Percentiles rank a stretch among this genome's conserved stretches.
Conservation (phyloP, 2,113 vertebrate species). For the Aspiorhynchus laticeps region DNA sequence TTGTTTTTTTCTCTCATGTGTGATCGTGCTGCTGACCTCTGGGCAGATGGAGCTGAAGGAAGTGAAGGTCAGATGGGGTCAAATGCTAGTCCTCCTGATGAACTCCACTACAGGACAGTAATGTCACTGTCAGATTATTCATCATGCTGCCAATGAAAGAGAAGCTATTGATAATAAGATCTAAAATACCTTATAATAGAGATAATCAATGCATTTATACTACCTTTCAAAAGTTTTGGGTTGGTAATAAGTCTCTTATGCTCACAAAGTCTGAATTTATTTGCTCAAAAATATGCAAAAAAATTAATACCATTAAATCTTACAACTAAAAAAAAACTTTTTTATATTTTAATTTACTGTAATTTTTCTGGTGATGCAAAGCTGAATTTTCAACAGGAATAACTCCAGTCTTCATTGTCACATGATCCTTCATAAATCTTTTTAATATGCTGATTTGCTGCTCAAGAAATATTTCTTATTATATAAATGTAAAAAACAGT, state of each 20-base stretch:
- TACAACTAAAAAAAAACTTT: too few species aligned
- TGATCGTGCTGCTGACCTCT: conserved; percentile 23
- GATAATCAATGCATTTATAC: neutral
- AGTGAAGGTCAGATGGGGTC: conserved; percentile 30
- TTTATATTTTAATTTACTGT: too few species aligned
- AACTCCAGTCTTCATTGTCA: too few species aligned
- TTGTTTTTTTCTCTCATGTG: neutral
- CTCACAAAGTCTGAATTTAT: neutral
- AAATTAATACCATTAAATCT: neutral
- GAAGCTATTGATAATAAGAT: neutral
- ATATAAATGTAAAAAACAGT: too few species aligned
- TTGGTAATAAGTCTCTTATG: neutral
- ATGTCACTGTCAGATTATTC: conserved; percentile 18
- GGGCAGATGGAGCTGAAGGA: conserved; percentile 2
- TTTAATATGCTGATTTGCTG: too few species aligned
- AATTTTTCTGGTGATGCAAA: too few species aligned
- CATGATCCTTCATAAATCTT: too few species aligned
- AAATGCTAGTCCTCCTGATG: conserved; percentile 25
- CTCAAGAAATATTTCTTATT: too few species aligned
- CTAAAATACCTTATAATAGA: neutral
- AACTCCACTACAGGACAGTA: conserved; percentile 31
- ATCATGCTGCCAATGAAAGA: conserved; percentile 13
- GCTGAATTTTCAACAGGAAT: too few species aligned
- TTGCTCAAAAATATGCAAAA: neutral
- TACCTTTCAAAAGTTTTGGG: neutral